phyloP scores from a whole-genome alignment of 2,113 vertebrate genomes.

The Typhlomys cinereus region DNA sequence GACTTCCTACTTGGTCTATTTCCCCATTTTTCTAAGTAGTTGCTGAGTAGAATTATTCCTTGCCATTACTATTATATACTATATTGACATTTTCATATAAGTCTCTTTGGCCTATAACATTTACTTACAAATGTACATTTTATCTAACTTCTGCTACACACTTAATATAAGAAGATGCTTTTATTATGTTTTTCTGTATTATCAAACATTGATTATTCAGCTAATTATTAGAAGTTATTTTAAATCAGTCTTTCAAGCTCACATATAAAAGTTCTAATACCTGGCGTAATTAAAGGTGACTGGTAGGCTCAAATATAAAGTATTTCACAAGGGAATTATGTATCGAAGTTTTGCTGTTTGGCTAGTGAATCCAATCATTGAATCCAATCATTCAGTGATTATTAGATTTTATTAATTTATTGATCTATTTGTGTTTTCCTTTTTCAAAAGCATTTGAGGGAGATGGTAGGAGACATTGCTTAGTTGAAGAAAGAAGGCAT shows the following conservation, averaged over 20 bases:
- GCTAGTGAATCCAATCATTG: background rate
- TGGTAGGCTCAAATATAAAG: background rate
- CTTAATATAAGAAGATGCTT: background rate
- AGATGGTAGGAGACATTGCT: background rate
- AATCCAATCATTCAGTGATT: no score
- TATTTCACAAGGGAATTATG: background rate
- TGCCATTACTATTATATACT: background rate
- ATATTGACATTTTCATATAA: background rate
- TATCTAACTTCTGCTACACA: background rate
- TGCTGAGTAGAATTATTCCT: fast-evolving
- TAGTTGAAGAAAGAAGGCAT: background rate
- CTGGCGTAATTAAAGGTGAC: background rate
- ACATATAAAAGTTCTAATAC: background rate
- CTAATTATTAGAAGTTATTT: background rate
- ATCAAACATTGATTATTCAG: background rate
- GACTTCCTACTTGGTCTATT: background rate
- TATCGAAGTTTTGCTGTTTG: no score
- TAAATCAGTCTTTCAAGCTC: background rate
- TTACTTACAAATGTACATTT: background rate
- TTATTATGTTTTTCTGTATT: background rate
- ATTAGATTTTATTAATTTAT: background rate
- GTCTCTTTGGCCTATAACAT: background rate
- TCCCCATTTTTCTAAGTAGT: fast-evolving
- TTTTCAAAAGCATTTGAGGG: background rate
- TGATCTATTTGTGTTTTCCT: background rate